Evolutionary conservation across 2,888 invertebrate genomes (phyloP), one percentile per base, ranked within the genome.

Genomic region (Beris morrisii): DNA sequence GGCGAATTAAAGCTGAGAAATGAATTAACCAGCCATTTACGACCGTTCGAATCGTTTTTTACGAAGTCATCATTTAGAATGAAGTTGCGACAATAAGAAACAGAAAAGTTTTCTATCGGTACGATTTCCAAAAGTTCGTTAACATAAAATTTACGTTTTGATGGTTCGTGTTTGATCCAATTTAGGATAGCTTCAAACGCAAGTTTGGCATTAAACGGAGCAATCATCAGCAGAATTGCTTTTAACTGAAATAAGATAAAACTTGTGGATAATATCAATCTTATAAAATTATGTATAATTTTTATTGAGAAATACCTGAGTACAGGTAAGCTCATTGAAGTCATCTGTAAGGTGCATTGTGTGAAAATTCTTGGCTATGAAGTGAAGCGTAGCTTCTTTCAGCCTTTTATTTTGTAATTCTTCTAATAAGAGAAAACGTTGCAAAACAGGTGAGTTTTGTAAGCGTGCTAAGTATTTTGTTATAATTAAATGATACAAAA

Each of bases 21-120:
- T 4, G 61, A 50, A 43, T 12, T 15, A 2, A 61, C 61, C 12
- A 61, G 61, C 61, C 61, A 61, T 52, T 61, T 61, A 52, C 61
- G 50, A 5, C 61, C 61, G 22, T 22, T n/a, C 2, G 32, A 22
- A 38, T 61, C 32, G 61, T n/a, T 61, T 38, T 50, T 61, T 31
- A 61, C 22, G 13, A 61, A 61, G 5, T 61, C 38, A 22, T 61
- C 61, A 7, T 31, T 52, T 12, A 61, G 28, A 52, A 61, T 52
- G 2, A 12, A 15, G 22, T 61, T 50, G 11, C 50, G 61, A 4
- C 50, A 50, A 38, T 61, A 5, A 50, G 38, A 50, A n/a, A 50
- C 22, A 1, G 61, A 52, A 12, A 61, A 22, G 12, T 61, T 32
- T 5, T 5, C 13, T 7, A 50, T 50, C 15, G 50, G 50, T 7